Percentiles rank a stretch among this genome's conserved stretches.
phyloP scores from a whole-genome alignment of 2,888 invertebrate species.

The Andrena minutula region DNA sequence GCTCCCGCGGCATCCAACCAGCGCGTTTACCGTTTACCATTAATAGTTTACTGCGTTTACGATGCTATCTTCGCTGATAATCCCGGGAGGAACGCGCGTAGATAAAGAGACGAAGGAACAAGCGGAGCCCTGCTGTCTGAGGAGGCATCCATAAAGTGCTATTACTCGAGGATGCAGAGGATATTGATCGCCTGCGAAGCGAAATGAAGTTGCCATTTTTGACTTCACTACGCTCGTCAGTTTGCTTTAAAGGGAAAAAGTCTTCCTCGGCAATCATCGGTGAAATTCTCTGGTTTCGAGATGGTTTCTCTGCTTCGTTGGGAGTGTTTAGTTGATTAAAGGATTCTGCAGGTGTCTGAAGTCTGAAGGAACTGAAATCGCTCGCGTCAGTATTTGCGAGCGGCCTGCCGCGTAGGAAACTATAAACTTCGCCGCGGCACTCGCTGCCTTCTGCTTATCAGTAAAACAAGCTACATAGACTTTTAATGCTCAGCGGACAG shows the following conservation, averaged over 20 bases:
- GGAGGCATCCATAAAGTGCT: neutral
- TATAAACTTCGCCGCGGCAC: neutral
- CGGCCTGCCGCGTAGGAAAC: neutral
- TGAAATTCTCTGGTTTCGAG: neutral
- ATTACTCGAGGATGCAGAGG: neutral
- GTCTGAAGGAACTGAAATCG: neutral
- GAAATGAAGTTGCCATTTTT: neutral
- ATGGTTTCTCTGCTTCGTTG: neutral
- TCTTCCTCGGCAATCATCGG: neutral
- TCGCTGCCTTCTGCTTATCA: neutral
- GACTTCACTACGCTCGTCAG: no score
- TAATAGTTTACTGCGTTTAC: constrained; percentile 44
- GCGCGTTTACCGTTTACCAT: constrained; percentile 31
- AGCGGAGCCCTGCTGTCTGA: neutral
- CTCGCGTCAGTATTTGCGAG: neutral
- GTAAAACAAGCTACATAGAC: neutral
- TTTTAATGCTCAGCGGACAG: neutral
- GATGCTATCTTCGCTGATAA: constrained; percentile 33
- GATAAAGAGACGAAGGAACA: neutral
- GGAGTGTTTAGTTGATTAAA: neutral
- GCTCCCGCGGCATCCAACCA: constrained; percentile 38
- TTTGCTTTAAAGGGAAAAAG: neutral
- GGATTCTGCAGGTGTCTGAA: neutral
- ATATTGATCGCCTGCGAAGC: neutral
- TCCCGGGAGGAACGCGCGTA: neutral